phyloP scores from a whole-genome alignment of 2,888 invertebrate species.

The Arctia plantaginis region DNA sequence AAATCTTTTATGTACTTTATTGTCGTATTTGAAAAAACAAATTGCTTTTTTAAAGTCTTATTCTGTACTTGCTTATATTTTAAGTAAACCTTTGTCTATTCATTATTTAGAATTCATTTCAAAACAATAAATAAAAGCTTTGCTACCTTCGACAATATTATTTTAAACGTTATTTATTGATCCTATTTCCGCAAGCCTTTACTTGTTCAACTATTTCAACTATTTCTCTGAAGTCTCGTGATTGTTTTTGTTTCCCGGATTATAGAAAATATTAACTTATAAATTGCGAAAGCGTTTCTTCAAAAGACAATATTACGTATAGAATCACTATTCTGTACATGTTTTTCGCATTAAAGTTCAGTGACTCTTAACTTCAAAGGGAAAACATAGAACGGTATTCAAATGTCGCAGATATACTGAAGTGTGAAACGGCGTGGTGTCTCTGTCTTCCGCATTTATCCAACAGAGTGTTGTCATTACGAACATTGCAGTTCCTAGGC shows the following conservation, averaged over 20 bases:
- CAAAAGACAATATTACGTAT: background rate
- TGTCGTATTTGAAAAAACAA: background rate
- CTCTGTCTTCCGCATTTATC: slow-evolving; percentile 15
- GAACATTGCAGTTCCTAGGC: background rate
- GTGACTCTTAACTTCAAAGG: slow-evolving; percentile 18
- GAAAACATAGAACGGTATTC: slow-evolving; percentile 5
- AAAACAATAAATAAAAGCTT: background rate
- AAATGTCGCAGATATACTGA: background rate
- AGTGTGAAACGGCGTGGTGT: slow-evolving; percentile 29
- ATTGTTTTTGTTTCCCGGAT: background rate
- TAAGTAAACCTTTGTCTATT: background rate
- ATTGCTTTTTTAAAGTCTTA: background rate
- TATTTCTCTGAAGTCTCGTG: background rate
- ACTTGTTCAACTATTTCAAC: background rate
- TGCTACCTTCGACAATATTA: background rate
- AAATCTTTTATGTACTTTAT: background rate
- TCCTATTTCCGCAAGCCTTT: background rate
- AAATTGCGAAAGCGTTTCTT: background rate
- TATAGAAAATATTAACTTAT: background rate
- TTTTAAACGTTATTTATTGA: background rate
- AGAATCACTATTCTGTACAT: background rate
- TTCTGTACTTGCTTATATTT: background rate
- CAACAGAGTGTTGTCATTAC: background rate
- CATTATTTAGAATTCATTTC: background rate
- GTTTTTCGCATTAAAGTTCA: slow-evolving; percentile 15